Evolutionary conservation across 2,797 vertebrate species (phyloP), one percentile per base, ranked within the genome.

Genomic region (Microhierax caerulescens): DNA sequence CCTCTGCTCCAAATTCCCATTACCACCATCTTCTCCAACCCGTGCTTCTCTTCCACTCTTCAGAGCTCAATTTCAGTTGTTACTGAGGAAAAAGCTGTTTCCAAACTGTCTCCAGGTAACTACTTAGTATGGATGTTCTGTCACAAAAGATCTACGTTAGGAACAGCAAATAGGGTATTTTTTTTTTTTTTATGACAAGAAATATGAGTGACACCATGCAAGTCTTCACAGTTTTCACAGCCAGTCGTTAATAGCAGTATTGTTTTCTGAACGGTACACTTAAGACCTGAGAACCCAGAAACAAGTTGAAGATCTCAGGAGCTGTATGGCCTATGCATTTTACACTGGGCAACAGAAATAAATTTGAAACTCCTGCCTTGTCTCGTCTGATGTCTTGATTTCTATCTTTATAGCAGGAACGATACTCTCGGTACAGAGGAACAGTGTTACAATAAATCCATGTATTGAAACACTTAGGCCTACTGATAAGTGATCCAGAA

Each of bases 181-280:
- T 23, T 72, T 43, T 43, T 7, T 48, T 50, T 39, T 39, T 13
- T 39, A 1, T 17, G 37, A 13, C 36, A 43, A 65, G 54, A 81
- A 22, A 43, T 3, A 37, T 5, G 28, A 36, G 53, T 67, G 61
- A 41, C 57, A n/a, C 6, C 11, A 4, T 9, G 24, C 24, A 50
- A 37, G 34, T 10, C 23, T 67, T 51, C 41, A 20, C 23, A n/a
- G 28, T 18, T 54, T 28, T 11, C 43, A 25, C 18, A 59, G 65
- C 9, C 23, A 5, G 0, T 36, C 13, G 8, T 56, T 21, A 45
- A 2, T 1, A 64, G 53, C 48, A 11, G 22, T 24, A 19, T 19
- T 47, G n/a, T 1, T 72, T 59, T 36, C 60, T 21, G 20, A 47
- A 9, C 69, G 48, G 25, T 21, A 8, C 13, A 36, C 19, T 41